A percentile compares a stretch with the other conserved stretches of the same genome.
phyloP scores from a whole-genome alignment of 2,888 invertebrate species.

The Drosophila limbata region DNA sequence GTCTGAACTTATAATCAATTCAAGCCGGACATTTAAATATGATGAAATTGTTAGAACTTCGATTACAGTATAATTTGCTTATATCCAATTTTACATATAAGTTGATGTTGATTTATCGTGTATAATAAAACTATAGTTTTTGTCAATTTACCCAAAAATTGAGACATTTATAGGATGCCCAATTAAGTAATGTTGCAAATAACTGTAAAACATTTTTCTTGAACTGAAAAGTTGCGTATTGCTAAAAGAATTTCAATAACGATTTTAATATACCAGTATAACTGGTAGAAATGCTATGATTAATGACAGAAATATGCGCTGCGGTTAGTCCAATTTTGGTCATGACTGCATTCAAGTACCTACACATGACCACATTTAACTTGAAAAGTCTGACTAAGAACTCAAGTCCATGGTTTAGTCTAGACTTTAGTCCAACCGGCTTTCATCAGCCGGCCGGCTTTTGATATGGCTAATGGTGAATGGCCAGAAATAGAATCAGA shows the following conservation, averaged over 20 bases:
- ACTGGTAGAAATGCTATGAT: slow-evolving; percentile 14
- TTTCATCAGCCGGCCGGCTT: slow-evolving; percentile 45
- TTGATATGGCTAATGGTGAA: slow-evolving; percentile 13
- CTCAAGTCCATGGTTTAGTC: slow-evolving; percentile 18
- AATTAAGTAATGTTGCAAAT: no score
- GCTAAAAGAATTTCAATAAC: no score
- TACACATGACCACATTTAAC: background rate
- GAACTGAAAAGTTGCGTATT: no score
- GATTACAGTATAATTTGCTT: no score
- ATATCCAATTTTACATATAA: no score
- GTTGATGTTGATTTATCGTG: no score
- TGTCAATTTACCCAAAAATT: no score
- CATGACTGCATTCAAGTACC: slow-evolving; percentile 28
- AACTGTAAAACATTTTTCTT: no score
- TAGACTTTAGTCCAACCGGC: slow-evolving; percentile 13
- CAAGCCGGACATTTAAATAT: no score
- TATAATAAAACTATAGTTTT: no score
- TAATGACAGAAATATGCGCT: slow-evolving; percentile 25
- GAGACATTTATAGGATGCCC: no score
- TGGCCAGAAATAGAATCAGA: slow-evolving; percentile 30
- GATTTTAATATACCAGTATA: background rate
- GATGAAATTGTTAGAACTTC: no score
- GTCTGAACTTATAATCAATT: slow-evolving; percentile 16
- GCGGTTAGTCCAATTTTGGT: slow-evolving; percentile 30
- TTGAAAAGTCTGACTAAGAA: slow-evolving; percentile 22